Base-by-base conservation (phyloP, 2,113 vertebrate genomes). In the Gadus macrocephalus region DNA sequence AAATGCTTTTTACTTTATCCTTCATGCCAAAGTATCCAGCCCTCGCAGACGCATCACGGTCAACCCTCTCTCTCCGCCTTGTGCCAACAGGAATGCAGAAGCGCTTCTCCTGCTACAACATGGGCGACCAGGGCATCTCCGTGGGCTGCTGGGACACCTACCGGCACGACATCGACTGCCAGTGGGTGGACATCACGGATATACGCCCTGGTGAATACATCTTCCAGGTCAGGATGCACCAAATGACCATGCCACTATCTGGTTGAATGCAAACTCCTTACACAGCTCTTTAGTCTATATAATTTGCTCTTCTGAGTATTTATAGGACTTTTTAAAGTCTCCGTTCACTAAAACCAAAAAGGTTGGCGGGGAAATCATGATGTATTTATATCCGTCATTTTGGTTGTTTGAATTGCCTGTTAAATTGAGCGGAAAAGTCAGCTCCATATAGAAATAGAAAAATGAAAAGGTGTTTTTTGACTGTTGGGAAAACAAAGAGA, bases 101-200 rank as follows among this genome's bases (percentile, higher is more conserved):
- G 71, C 93, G 92, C 15, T 98, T 93, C 0, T 89, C 95, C 1
- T 99, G 97, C 31, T 97, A 96, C 84, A 99, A 99, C 91, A 98
- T 99, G 87, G 97, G 97, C 16, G 94, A 99, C 53, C 97, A 99
- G 79, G 97, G 97, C 3, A 95, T 99, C 86, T 93, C 93, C 0
- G 92, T 95, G 1, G 96, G 97, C 65, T 99, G 97, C 92, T 98
- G 96, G 95, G 97, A 99, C 75, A 98, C 96, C 1, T 99, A 99
- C 81, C 94, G 96, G 67, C 97, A 99, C 0, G 97, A 99, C 81
- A 99, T 99, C 0, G 97, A 99, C 87, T 99, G 97, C 85, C 97
- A 99, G 75, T 99, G 97, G 97, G 86, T 99, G 0, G 97, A 99
- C 65, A 92, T 99, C 81, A 98, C 96, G 0, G 96, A 99, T 0